Evolutionary conservation across 2,113 vertebrate genomes (phyloP), one percentile per base, ranked within the genome.

Genomic region (Mixornis gularis): DNA sequence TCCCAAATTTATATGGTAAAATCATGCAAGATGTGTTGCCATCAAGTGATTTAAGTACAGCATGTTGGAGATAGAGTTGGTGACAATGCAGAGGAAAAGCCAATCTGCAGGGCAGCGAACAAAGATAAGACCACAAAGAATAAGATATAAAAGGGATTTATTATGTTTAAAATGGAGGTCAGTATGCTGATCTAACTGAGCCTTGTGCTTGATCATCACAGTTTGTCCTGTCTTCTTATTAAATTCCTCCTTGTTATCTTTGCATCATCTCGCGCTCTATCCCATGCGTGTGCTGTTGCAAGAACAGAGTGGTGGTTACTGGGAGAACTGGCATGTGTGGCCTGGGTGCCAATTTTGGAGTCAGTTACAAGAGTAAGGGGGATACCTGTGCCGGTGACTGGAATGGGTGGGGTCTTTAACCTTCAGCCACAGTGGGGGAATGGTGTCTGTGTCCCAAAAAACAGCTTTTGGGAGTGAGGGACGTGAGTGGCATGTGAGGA

Each of bases 181-280:
- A 60, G 25, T 52, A 60, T 34, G 19, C 9, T 24, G 10, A 9
- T 51, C 36, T 41, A 34, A 43, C 12, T 34, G 46, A 70, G 13
- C 13, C 10, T 7, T 30, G 20, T 25, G 30, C 32, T 70, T 25
- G 25, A 51, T 30, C 30, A 51, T 41, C 10, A 70, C 16, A 51
- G 11, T 41, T 12, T 51, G 18, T 24, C 9, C 19, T 41, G 19
- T 41, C 24, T n/a, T 29, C 14, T 69, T 34, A 41, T 29, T 34
- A 30, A 51, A 34, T 34, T 59, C 20, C 25, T 51, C 16, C 44
- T 43, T 59, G 18, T 34, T n/a, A 15, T 34, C 18, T 40, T 14
- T 41, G 18, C 19, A n/a, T 40, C 12, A 49, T 41, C 25, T 51
- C 36, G 51, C 0, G 0, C 16, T n/a, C 36, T 12, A n/a, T 34